Base-by-base conservation (phyloP, 2,113 vertebrate genomes). In the Hemichromis elongatus region DNA sequence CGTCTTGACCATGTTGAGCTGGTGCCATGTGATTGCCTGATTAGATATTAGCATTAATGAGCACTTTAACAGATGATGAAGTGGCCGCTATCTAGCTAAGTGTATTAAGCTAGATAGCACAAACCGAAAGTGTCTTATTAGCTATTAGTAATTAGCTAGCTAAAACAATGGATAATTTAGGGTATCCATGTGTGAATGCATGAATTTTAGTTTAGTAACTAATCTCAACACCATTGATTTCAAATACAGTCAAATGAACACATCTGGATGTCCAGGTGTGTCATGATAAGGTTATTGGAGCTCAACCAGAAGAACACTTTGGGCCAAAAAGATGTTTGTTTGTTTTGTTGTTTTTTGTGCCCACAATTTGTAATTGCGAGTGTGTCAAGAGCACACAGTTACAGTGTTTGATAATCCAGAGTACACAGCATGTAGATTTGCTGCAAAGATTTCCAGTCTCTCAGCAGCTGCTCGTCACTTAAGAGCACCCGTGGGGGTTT, bases 381-480 rank as follows among this genome's bases (percentile, higher is more conserved):
- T 81, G 63, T 63, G 18, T 33, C 3, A 21, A 40, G 57, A 53
- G 45, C 2, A 28, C 79, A 68, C 40, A 55, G 81, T 40, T 37
- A 28, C 56, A 40, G 37, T 68, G 61, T 73, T 33, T 52, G 35
- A 78, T 85, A 82, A 79, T 88, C 59, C 42, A 84, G 28, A 83
- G 57, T 42, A 70, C 59, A 59, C 66, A 52, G 77, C 33, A 16
- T 81, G 8, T 45, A 83, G 45, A 75, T 6, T 68, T 75, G 66
- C 79, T 59, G 77, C 77, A 77, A 75, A 77, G 73, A 68, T 88
- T 78, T 55, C 53, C n/a, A 50, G 79, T 80, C 52, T 77, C 53
- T 81, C 53, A 45, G 88, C 86, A 86, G 78, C 82, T 82, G 86
- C 79, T 78, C 28, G 21, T 85, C 80, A 33, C 84, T 83, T 80